Percentiles rank a stretch among this genome's conserved stretches.
These are phyloP conservation scores for Megaceryle maxima DNA, from an alignment of 2,113 vertebrate genomes.

Conservation along the genomic window DNA sequence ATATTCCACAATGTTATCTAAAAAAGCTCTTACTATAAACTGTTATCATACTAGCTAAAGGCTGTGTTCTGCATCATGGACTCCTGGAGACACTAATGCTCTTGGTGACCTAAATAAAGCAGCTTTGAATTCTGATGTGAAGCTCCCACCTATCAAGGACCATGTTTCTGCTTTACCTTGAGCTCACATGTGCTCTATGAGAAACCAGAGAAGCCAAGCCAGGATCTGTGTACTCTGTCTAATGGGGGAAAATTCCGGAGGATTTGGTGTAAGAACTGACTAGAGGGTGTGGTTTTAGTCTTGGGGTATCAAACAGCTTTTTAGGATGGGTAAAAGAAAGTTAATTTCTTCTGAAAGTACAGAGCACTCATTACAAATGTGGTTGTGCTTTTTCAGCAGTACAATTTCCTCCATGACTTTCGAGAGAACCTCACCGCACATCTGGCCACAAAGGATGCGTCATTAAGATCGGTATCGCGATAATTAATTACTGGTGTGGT, in stretches of 20 bases:
- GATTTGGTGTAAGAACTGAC: background rate
- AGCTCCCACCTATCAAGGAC: background rate
- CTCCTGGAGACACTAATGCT: background rate
- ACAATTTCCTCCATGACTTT: conserved; percentile 93
- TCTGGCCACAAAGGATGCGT: conserved; percentile 66
- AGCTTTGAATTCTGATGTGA: background rate
- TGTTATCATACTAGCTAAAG: background rate
- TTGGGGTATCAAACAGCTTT: background rate
- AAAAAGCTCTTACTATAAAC: background rate
- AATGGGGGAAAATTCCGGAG: background rate
- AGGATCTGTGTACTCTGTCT: background rate
- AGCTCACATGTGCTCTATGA: background rate
- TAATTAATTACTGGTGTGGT: background rate
- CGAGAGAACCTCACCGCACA: conserved; percentile 77
- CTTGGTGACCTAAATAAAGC: background rate
- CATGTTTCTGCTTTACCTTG: background rate
- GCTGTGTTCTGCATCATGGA: background rate
- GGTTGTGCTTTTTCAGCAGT: conserved; percentile 79
- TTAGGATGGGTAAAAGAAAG: background rate
- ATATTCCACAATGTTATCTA: background rate
- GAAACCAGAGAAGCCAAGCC: background rate
- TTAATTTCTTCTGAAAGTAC: background rate
- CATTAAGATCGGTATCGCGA: conserved; percentile 80
- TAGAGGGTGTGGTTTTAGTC: background rate
- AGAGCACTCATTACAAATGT: background rate